These are phyloP conservation scores for Tinea pellionella DNA, from an alignment of 2,888 invertebrate species.

Conservation along the genomic window DNA sequence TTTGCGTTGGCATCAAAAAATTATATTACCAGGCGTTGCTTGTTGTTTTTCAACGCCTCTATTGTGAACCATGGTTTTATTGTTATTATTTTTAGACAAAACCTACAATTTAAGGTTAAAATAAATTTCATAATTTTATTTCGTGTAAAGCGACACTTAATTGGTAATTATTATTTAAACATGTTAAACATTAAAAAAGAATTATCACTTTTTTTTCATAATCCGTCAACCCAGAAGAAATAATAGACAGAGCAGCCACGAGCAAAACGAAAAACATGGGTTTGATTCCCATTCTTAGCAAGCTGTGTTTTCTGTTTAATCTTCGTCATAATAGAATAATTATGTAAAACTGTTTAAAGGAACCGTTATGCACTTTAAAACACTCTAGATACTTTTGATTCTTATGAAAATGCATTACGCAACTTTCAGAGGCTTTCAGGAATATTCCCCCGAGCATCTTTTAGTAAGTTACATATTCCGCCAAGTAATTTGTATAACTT, in stretches of 20 bases:
- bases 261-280: no score
- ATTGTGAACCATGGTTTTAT: not conserved
- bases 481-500: not conserved
- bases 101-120: no score
- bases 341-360: not conserved
- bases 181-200: no score
- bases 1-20: constrained; percentile 8
- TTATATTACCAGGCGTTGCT: not conserved
- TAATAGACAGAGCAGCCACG: no score
- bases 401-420: not conserved
- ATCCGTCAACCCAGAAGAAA: no score
- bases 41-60: not conserved
- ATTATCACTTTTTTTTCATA: no score
- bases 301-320: no score
- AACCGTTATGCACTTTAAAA: not conserved
- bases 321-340: no score
- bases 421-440: not conserved
- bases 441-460: not conserved
- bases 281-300: no score
- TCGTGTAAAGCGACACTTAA: no score
- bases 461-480: not conserved
- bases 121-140: no score
- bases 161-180: no score
- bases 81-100: not conserved
- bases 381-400: not conserved